These are phyloP conservation scores for Napeogenes sylphis DNA, from an alignment of 2,888 invertebrate species.

Conservation along the genomic window DNA sequence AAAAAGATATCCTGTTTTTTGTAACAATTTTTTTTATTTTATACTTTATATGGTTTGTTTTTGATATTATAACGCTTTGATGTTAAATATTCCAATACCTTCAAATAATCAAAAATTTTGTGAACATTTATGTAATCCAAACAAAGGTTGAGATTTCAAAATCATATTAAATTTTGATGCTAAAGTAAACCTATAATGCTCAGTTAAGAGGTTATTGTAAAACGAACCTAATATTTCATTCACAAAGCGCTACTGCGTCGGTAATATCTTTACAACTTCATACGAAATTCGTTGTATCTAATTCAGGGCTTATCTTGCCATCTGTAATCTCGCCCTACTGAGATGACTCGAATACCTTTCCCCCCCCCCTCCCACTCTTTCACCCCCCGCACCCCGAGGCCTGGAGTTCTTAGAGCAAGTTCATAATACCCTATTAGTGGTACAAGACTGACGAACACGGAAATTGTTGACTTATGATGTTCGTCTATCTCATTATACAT, in stretches of 20 bases:
- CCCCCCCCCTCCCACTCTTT: constrained; percentile 29
- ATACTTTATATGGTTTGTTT: neutral
- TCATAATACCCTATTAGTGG: constrained; percentile 75
- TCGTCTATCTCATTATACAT: constrained; percentile 26
- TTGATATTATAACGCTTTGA: neutral
- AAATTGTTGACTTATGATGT: constrained; percentile 36
- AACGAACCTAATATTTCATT: constrained; percentile 67
- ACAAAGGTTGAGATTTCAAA: constrained; percentile 9
- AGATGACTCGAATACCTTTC: constrained; percentile 62
- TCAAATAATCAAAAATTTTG: constrained; percentile 1
- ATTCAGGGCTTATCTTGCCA: constrained; percentile 75
- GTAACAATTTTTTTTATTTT: neutral
- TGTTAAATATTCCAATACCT: neutral
- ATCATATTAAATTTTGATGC: constrained; percentile 23
- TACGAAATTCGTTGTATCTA: constrained; percentile 75
- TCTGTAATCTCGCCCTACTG: constrained; percentile 67
- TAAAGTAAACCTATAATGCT: constrained; percentile 39
- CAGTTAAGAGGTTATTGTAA: constrained; percentile 51
- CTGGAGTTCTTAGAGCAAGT: constrained; percentile 63
- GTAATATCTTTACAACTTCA: constrained; percentile 70
- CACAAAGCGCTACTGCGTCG: constrained; percentile 62
- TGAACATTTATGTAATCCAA: neutral
- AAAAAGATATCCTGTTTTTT: neutral
- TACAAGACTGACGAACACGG: constrained; percentile 55
- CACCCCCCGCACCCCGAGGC: constrained; percentile 38